Base-by-base conservation (phyloP, 2,888 invertebrate species). In the Drosophila falleni region DNA sequence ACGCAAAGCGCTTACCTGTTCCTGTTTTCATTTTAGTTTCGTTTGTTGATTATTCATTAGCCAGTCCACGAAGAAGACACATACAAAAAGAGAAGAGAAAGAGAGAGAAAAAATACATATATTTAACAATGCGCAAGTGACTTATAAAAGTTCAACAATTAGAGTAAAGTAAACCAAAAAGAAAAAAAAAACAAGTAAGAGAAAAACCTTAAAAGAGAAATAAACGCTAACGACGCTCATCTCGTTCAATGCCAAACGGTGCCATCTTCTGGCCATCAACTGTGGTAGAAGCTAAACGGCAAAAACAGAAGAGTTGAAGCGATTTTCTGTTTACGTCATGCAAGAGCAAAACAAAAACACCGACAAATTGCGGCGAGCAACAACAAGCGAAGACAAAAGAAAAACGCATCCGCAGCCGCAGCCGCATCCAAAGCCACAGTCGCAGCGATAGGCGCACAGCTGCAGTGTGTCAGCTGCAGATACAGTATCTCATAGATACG, bases 271-370 rank as follows among this genome's bases (percentile, higher is more conserved):
- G 83, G 64, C 87, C 87, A 81, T 75, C 82, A 85, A 75, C 81
- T 75, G 53, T 47, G 53, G 53, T 50, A 53, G 15, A 46, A 50
- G 44, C 54, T 41, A 54, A 67, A 37, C 60, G 55, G 46, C 61
- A 60, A 39, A 50, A 74, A 70, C 62, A 74, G 70, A 78, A 80
- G 61, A 61, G 70, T 44, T 63, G 37, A 62, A 61, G 58, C 71
- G 58, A 70, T 72, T 88, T 83, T 79, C 59, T 81, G 87, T 86
- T 86, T 86, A 84, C 86, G 86, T 86, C 86, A 86, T 87, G 87
- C 87, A 78, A 73, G 75, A 86, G 77, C 74, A 88, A 88, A 88
- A 83, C 86, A 83, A 79, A 84, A 83, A 71, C 74, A 68, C 77
- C 77, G 69, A 74, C 75, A 74, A 82, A 77, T 68, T 61, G 71